Base-by-base conservation (phyloP, 2,888 invertebrate species). In the Drosophila infuscata region DNA sequence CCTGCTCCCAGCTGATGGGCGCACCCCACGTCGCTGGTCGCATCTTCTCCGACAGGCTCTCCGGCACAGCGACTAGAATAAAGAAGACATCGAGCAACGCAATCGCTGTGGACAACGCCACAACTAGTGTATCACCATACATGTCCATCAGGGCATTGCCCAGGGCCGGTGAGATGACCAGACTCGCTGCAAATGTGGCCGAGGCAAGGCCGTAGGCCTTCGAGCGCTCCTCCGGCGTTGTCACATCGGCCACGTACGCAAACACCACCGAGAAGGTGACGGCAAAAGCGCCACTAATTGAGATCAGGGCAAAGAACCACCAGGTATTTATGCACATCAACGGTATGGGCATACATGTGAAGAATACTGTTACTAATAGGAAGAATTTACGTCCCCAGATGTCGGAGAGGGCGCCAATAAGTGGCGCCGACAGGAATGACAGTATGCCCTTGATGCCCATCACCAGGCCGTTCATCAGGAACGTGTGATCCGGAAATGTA, bases 261-360 rank as follows among this genome's bases (percentile, higher is more conserved):
- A 99, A 99, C 67, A 99, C 99, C 66, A 99, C 99, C 87, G 99
- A 99, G 94, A 99, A 99, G 57, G 99, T 99, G 79, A 99, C 99
- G 64, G 99, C 98, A 94, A 99, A 99, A 83, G 99, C 97, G 74
- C 99, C 99, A 87, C 98, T 99, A 93, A 99, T 98, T 92, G 98
- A 98, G 94, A 99, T 98, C 97, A 99, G 97, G 70, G 99, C 98
- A 94, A 99, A 99, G 94, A 99, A 99, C 98, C 98, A 99, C 98
- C 98, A 99, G 57, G 99, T 98, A 94, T 99, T 99, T 92, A 99
- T 97, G 91, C 98, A 98, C 98, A 99, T 99, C 74, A 99, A 95
- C 63, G 99, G 99, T 93, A 99, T 99, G 61, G 99, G 99, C 86
- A 97, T 97, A 94, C 99, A 99, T 46, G 99, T 99, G 94, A 99